These are phyloP conservation scores for Corticium candelabrum DNA, from an alignment of 37 sponge, comb jelly and placozoan genomes.

Conservation along the genomic window DNA sequence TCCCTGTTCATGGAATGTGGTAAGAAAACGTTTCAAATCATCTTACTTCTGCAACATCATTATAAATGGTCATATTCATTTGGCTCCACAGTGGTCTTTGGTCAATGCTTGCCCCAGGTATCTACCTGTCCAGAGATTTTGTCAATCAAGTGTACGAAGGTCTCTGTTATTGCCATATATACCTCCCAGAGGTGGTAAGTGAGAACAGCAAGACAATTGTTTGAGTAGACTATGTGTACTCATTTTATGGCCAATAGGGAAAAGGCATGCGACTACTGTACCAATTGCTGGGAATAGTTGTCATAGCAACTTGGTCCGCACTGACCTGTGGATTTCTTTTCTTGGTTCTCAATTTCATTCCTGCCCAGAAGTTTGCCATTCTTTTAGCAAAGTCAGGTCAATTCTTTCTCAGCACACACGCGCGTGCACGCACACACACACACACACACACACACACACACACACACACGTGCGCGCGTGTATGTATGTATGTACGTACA, in stretches of 20 bases:
- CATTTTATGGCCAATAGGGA: slow-evolving; percentile 12
- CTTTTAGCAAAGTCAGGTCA: slow-evolving; percentile 17
- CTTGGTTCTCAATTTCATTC: slow-evolving; percentile 43
- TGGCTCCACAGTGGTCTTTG: slow-evolving; percentile 54
- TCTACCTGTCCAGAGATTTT: slow-evolving; percentile 9
- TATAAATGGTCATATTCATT: background rate
- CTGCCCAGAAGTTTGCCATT: slow-evolving; percentile 31
- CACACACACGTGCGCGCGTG: too few relatives aligned
- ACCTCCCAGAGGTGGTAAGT: slow-evolving; percentile 54
- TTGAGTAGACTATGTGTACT: background rate
- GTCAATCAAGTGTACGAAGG: slow-evolving; percentile 75
- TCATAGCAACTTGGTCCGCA: slow-evolving; percentile 38
- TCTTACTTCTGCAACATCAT: background rate
- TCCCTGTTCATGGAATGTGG: slow-evolving; percentile 78
- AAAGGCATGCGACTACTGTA: slow-evolving; percentile 30
- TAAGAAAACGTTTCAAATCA: background rate
- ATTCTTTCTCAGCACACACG: too few relatives aligned
- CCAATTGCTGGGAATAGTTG: slow-evolving; percentile 47
- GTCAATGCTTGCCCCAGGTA: slow-evolving; percentile 49
- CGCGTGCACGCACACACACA: too few relatives aligned
- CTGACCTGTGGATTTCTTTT: slow-evolving; percentile 34
- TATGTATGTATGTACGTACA: background rate
- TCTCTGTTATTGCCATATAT: slow-evolving; percentile 51
- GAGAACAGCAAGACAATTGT: too few relatives aligned
- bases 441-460: too few relatives aligned